Evolutionary conservation across 2,113 vertebrate genomes (phyloP).

Genomic region (Myotis davidii): DNA sequence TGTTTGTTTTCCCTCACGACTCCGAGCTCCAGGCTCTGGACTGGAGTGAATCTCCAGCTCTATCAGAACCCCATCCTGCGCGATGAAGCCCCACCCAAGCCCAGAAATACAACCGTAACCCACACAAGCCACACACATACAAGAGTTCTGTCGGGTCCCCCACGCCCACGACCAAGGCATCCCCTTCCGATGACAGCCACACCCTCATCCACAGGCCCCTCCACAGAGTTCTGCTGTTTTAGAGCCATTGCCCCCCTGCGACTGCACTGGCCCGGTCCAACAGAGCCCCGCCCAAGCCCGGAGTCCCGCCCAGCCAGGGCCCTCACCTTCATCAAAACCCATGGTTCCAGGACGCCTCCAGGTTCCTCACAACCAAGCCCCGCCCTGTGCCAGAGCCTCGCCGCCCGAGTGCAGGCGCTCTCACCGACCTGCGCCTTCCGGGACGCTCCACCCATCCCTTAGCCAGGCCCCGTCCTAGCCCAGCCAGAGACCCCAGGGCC

Average conservation of each 20-base stretch:
- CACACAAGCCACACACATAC: not conserved
- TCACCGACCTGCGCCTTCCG: not conserved
- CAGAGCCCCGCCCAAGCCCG: not conserved
- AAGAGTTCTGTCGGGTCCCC: not conserved
- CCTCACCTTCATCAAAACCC: not conserved
- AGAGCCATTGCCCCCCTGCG: not conserved
- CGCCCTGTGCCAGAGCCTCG: not conserved
- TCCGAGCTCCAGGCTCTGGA: not conserved
- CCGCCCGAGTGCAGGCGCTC: too few relatives aligned
- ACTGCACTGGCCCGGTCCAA: fast-evolving
- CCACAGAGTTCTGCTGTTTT: not conserved
- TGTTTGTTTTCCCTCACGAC: too few relatives aligned
- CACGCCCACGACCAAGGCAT: not conserved
- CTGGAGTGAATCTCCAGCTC: not conserved
- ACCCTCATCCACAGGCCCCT: not conserved
- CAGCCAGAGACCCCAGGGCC: not conserved
- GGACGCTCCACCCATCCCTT: not conserved
- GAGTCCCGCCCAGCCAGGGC: fast-evolving
- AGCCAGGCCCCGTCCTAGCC: not conserved
- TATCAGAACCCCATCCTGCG: not conserved
- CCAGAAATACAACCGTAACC: not conserved
- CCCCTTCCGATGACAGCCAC: not conserved
- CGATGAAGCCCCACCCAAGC: not conserved
- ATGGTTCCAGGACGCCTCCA: not conserved
- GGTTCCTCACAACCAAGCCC: not conserved